Conservation (phyloP, 2,888 invertebrate species). For the Selenia dentaria region DNA sequence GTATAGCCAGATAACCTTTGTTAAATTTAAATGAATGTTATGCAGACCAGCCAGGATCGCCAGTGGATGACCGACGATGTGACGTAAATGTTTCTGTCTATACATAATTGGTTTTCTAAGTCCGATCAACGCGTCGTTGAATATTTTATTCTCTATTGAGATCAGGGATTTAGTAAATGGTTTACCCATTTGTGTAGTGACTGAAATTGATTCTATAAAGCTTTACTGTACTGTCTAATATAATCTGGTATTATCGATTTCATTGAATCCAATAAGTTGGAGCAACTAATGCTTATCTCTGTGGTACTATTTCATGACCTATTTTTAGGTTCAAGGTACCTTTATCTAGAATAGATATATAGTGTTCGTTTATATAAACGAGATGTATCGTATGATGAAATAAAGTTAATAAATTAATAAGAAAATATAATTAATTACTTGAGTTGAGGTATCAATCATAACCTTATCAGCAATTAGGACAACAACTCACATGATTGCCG, state of each 20-base stretch:
- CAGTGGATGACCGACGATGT: slow-evolving; percentile 10
- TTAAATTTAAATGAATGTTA: slow-evolving; percentile 21
- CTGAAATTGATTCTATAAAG: slow-evolving; percentile 38
- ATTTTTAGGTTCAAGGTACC: slow-evolving; percentile 1
- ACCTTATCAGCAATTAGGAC: too few relatives aligned
- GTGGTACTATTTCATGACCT: slow-evolving; percentile 17
- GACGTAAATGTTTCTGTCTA: slow-evolving; percentile 48
- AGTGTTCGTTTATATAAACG: background rate
- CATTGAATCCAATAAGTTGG: slow-evolving; percentile 25
- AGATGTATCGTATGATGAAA: too few relatives aligned
- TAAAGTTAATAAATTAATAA: too few relatives aligned
- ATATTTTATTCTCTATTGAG: slow-evolving; percentile 57
- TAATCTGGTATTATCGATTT: slow-evolving; percentile 28
- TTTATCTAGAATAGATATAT: background rate
- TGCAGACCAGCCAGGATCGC: too few relatives aligned
- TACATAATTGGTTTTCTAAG: slow-evolving; percentile 63
- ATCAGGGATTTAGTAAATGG: slow-evolving; percentile 39
- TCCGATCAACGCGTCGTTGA: slow-evolving; percentile 56
- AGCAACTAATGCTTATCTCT: slow-evolving; percentile 20
- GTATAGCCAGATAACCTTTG: slow-evolving; percentile 15
- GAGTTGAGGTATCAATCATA: too few relatives aligned
- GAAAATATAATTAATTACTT: too few relatives aligned
- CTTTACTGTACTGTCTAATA: slow-evolving; percentile 35
- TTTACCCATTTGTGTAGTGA: slow-evolving; percentile 23
- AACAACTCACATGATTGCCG: too few relatives aligned